phyloP scores from a whole-genome alignment of 2,113 vertebrate species.

The Tenrec ecaudatus region DNA sequence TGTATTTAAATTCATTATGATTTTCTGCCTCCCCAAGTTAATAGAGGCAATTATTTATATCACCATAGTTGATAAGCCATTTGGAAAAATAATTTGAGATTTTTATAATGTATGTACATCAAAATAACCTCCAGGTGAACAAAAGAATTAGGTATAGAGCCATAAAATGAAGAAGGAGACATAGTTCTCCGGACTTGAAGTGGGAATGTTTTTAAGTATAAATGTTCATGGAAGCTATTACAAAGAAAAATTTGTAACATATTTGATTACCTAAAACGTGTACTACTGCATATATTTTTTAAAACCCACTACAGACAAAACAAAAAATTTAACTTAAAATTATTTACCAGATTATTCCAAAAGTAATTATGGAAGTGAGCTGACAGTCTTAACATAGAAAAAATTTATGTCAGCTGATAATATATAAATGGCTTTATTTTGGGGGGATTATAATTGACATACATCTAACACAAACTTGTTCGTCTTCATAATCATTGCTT shows the following conservation, averaged over 20 bases:
- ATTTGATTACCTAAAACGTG: background rate
- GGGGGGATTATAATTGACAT: background rate
- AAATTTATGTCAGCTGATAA: background rate
- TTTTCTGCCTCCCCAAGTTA: too few relatives aligned
- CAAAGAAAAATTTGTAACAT: background rate
- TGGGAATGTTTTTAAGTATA: background rate
- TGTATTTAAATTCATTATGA: background rate
- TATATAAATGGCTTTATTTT: background rate
- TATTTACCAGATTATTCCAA: background rate
- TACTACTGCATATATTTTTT: background rate
- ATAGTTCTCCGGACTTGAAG: background rate
- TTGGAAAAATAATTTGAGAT: constrained; percentile 39
- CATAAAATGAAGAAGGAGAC: background rate
- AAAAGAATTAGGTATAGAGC: background rate
- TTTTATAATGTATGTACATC: background rate
- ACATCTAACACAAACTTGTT: constrained; percentile 9
- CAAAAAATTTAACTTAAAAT: constrained; percentile 1
- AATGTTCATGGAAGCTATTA: background rate
- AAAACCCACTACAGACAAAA: background rate
- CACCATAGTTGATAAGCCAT: background rate
- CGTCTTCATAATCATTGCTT: background rate
- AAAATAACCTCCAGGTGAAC: constrained; percentile 21
- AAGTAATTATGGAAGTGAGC: background rate
- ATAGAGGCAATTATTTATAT: background rate
- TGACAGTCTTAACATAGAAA: background rate